Evolutionary conservation across 2,888 invertebrate genomes (phyloP).

Genomic region (Athalia circularis): DNA sequence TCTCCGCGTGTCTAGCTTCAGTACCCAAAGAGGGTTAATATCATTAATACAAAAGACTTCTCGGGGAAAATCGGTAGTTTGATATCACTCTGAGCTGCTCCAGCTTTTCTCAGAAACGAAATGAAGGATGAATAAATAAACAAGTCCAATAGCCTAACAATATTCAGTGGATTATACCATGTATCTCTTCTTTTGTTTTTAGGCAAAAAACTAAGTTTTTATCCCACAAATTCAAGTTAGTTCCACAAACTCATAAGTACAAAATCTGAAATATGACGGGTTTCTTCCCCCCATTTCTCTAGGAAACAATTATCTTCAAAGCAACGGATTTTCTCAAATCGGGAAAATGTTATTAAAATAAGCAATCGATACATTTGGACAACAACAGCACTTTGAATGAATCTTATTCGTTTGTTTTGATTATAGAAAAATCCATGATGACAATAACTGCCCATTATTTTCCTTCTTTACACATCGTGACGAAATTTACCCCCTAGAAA

Average conservation of each 20-base stretch:
- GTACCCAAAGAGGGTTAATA: constrained; percentile 44
- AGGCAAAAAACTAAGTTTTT: too few species aligned
- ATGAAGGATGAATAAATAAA: neutral
- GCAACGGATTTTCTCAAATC: too few species aligned
- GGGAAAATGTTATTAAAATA: too few species aligned
- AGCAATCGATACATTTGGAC: too few species aligned
- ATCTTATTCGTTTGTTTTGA: neutral
- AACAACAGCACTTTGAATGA: neutral
- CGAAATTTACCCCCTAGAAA: constrained; percentile 34
- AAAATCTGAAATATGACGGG: too few species aligned
- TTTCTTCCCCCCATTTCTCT: too few species aligned
- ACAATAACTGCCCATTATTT: neutral
- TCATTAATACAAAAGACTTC: constrained; percentile 36
- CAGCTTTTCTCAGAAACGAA: neutral
- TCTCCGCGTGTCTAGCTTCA: constrained; percentile 19
- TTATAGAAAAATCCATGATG: constrained; percentile 2
- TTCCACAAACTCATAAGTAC: too few species aligned
- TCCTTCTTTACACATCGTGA: neutral
- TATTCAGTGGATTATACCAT: neutral
- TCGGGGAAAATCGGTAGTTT: constrained; percentile 3
- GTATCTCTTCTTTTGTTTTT: neutral
- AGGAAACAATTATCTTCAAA: too few species aligned
- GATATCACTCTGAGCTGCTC: neutral
- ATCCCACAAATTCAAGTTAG: too few species aligned
- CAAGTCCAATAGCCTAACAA: neutral